Evolutionary conservation across 1,140 invertebrate species (phyloP), one percentile per base, ranked within the genome.

Genomic region (Venturia canescens): DNA sequence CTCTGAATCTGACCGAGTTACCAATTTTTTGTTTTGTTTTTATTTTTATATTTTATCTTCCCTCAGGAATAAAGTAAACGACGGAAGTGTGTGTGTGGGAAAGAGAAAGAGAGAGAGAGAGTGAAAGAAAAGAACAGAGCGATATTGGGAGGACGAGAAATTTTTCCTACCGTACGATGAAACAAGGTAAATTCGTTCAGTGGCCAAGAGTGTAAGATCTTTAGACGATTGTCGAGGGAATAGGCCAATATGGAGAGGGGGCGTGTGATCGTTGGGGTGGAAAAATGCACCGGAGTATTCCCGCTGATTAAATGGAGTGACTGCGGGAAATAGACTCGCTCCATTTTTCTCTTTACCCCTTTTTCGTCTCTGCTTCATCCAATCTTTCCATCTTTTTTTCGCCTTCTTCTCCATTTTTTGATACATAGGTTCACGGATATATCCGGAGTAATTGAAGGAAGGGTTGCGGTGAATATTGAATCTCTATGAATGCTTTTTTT

Each of bases 281-380:
- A 44, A 71, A 71, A 71, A 71, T 44, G 69, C 69, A 71, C 34
- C 69, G 34, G 69, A 71, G 69, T 48, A 34, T 71, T 71, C 38
- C 69, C 29, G 60, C 60, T 71, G 69, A 71, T 71, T 71, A 48
- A 71, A 71, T 48, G 69, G 38, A 71, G 31, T 48, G 69, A 48
- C 69, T 71, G 69, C 38, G 69, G 34, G 38, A 48, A 71, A 71
- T 48, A 71, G 69, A 71, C 69, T 71, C 31, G 16, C 21, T 71
- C 38, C 48, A 21, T 50, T 1, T 71, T 48, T 23, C 69, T 48
- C 31, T n/a, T 70, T 31, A 18, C n/a, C 60, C 26, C 21, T 63
- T 26, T 23, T 63, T 21, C 57, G 60, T 63, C 9, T 53, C n/a
- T 53, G 16, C 21, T 63, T 13, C 60, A 27, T 63, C 26, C 60